Evolutionary conservation across 2,113 vertebrate species (phyloP).

Genomic region (Oostethus manadensis): DNA sequence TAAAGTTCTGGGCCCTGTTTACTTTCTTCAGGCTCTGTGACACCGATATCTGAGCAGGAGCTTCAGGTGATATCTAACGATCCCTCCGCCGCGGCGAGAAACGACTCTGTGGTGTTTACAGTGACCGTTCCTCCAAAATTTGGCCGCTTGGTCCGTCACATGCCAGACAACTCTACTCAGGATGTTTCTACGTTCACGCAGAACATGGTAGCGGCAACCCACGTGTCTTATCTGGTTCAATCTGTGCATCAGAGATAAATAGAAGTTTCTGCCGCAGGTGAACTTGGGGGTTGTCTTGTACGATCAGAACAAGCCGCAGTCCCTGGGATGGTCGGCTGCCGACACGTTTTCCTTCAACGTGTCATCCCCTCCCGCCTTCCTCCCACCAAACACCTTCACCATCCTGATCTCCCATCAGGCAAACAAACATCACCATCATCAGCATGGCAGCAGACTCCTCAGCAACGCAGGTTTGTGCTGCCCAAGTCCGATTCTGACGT

Average conservation of each 20-base stretch:
- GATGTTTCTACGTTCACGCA: constrained; percentile 79
- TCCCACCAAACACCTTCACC: constrained; percentile 74
- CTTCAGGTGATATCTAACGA: constrained; percentile 80
- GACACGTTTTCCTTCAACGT: constrained; percentile 79
- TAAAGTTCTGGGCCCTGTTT: background rate
- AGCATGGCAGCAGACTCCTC: constrained; percentile 65
- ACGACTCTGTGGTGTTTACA: constrained; percentile 73
- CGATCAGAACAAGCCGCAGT: constrained; percentile 67
- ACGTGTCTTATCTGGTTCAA: background rate
- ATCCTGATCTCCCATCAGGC: constrained; percentile 77
- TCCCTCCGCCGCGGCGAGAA: constrained; percentile 54
- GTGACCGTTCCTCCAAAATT: constrained; percentile 71
- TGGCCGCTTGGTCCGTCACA: constrained; percentile 70
- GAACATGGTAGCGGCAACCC: constrained; percentile 71
- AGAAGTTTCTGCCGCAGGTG: constrained; percentile 61
- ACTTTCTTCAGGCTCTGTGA: constrained; percentile 64
- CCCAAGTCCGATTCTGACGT: background rate
- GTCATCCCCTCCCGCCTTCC: constrained; percentile 74
- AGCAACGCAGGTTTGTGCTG: constrained; percentile 76
- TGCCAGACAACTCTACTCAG: constrained; percentile 65
- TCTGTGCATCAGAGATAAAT: background rate
- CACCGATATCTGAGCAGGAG: constrained; percentile 68
- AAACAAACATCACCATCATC: constrained; percentile 41
- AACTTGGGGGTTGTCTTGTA: constrained; percentile 75
- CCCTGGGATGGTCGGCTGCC: constrained; percentile 67